Conservation (phyloP, 2,888 invertebrate species). For the Pantelozetes paolii region DNA sequence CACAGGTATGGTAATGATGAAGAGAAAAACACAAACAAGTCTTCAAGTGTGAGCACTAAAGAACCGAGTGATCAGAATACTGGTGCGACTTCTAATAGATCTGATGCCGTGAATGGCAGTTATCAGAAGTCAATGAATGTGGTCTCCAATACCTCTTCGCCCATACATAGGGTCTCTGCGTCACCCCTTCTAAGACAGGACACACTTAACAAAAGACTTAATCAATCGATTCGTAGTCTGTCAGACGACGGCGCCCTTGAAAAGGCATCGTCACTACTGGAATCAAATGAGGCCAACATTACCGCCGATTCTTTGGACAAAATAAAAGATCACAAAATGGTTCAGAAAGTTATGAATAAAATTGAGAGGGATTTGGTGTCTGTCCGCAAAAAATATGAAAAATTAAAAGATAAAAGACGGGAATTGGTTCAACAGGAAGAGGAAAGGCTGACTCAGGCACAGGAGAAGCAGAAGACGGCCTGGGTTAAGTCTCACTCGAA, state of each 20-base stretch:
- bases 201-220: conserved; percentile 43
- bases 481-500: conserved; percentile 53
- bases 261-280: conserved; percentile 45
- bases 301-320: conserved; percentile 72
- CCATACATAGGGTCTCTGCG: conserved; percentile 20
- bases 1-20: background rate
- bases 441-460: conserved; percentile 52
- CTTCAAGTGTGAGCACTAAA: background rate
- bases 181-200: conserved; percentile 38
- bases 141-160: conserved; percentile 43
- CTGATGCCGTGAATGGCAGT: conserved; percentile 44
- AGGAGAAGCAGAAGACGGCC: conserved; percentile 55
- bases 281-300: conserved; percentile 58
- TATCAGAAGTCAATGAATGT: conserved; percentile 42
- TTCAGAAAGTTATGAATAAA: conserved; percentile 75
- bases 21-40: background rate
- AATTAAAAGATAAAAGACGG: conserved; percentile 59
- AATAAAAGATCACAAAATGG: conserved; percentile 72
- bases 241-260: conserved; percentile 46
- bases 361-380: conserved; percentile 81
- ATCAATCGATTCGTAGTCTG: conserved; percentile 45
- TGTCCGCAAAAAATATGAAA: conserved; percentile 59
- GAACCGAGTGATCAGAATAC: conserved; percentile 3
- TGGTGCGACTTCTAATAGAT: conserved; percentile 21
- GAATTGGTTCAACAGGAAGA: conserved; percentile 48